These are phyloP conservation scores for Ophiothrix spiculata DNA, from an alignment of 35 echinoderm and acorn worm species.

Conservation along the genomic window DNA sequence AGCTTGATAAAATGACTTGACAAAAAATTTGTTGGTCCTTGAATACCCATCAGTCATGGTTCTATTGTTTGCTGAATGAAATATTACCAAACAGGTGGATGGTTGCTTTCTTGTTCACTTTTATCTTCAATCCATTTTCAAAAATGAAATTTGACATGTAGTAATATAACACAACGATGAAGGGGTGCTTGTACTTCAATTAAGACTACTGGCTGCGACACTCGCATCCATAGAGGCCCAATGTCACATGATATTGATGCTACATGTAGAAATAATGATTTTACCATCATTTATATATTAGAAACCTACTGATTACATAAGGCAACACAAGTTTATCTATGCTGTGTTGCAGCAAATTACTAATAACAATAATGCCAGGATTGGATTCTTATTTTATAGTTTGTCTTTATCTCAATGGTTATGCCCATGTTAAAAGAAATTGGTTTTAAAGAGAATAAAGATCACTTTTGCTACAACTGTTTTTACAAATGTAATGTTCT, in stretches of 20 bases:
- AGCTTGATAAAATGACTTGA: too few relatives aligned
- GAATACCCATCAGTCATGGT: not conserved
- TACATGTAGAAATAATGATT: too few relatives aligned
- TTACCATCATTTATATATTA: too few relatives aligned
- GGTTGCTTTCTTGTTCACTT: not conserved
- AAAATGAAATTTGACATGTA: not conserved
- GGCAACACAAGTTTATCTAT: not conserved
- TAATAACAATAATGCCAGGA: not conserved
- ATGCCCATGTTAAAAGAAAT: too few relatives aligned
- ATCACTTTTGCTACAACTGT: too few relatives aligned
- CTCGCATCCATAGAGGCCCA: not conserved
- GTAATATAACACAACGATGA: not conserved
- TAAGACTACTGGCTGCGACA: not conserved
- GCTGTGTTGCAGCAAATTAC: not conserved
- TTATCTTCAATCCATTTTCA: not conserved
- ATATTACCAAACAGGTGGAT: not conserved
- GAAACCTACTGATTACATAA: too few relatives aligned
- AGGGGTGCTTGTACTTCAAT: not conserved
- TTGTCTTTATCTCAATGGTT: too few relatives aligned
- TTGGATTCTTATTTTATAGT: too few relatives aligned
- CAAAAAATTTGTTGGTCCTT: slow-evolving; percentile 7
- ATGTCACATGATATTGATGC: not conserved
- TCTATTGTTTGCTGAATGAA: not conserved
- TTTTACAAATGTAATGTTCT: too few relatives aligned
- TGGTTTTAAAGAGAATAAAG: too few relatives aligned